Evolutionary conservation across 2,888 invertebrate species (phyloP).

Genomic region (Drosophila leonis): DNA sequence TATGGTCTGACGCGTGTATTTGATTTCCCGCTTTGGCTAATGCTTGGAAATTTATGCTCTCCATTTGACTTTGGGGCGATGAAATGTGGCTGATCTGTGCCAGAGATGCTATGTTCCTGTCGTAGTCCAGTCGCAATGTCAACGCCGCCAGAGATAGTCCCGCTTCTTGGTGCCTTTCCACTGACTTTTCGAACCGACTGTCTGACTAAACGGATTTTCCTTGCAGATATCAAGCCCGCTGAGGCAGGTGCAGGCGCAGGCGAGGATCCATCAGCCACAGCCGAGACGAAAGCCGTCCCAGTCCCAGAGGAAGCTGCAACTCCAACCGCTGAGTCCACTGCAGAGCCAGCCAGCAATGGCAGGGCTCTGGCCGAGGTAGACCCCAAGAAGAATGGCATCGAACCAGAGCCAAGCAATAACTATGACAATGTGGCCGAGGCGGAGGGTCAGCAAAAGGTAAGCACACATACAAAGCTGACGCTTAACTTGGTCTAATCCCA

Average conservation of each 20-base stretch:
- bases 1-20: neutral
- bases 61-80: neutral
- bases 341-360: conserved; percentile 39
- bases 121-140: conserved; percentile 55
- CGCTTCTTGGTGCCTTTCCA: conserved; percentile 58
- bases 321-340: neutral
- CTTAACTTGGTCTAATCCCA: neutral
- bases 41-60: neutral
- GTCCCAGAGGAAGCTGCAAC: neutral
- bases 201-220: neutral
- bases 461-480: accelerated
- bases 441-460: conserved; percentile 83
- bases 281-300: neutral
- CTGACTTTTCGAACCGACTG: neutral
- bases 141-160: conserved; percentile 52
- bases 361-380: conserved; percentile 33
- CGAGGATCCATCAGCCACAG: conserved; percentile 6
- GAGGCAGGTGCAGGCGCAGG: conserved; percentile 12
- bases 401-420: conserved; percentile 36
- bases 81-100: neutral
- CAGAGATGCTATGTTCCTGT: neutral
- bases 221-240: conserved; percentile 60
- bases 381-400: conserved; percentile 48
- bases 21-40: neutral
- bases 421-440: conserved; percentile 68